Base-by-base conservation (phyloP, 2,888 invertebrate species). In the Philereme vetulata region DNA sequence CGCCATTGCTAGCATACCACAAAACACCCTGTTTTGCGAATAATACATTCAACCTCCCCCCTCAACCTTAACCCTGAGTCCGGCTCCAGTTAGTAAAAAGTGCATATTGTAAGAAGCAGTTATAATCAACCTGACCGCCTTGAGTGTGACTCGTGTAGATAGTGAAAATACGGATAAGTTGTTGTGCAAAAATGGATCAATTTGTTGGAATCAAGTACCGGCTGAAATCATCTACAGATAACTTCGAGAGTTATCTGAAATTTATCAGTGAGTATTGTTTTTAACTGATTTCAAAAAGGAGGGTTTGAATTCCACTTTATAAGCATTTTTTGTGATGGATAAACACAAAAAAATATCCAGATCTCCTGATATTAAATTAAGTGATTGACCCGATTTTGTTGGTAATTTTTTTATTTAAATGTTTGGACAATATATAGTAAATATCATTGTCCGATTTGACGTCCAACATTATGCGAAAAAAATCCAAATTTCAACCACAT, bases 151-250 rank as follows among this genome's bases (percentile, higher is more conserved):
- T 50, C 52, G 57, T 53, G 46, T 47, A 7, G 9, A 53, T 9
- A 47, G 45, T 54, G 47, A 1, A 54, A 36, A 32, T 38, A 38
- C 38, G 38, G 8, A 8, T 8, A 38, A 21, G 21, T 21, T 21
- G 2, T 21, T 21, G 21, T 21, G 21, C 21, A 21, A 21, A 55
- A 50, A 59, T 66, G 59, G 59, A 58, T 36, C 53, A 60, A 42
- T 62, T 51, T 6, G 32, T 56, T 32, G 59, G 56, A 4, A 44
- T 60, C 8, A 54, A 66, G 55, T 70, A 61, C 60, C 43, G 60
- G 42, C 59, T 59, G 62, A 65, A 57, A 62, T 71, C 69, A 40
- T 73, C 64, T 38, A 44, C 63, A 48, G 65, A 67, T 52, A 65
- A 64, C 55, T 55, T 64, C 46, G 64, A 68, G n/a, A 59, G 58